Base-by-base conservation (phyloP, 2,113 vertebrate genomes). In the Heteronetta atricapilla region DNA sequence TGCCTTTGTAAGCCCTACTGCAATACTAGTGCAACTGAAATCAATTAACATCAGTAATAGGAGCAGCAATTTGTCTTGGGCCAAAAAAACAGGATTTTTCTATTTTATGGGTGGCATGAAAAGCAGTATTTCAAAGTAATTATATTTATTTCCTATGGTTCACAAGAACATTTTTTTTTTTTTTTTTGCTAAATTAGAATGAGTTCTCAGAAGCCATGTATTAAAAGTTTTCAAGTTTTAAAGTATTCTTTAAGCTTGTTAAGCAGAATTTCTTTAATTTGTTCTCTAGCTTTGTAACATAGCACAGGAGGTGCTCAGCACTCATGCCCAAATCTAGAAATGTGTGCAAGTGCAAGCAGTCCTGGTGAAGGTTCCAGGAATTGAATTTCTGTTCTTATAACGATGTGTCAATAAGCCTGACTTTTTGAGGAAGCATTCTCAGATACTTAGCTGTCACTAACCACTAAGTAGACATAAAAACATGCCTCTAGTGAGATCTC, bases 171-270 rank as follows among this genome's bases (percentile, higher is more conserved):
- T 21, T 7, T n/a, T 68, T 68, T 84, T 93, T 89, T 21, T 7
- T n/a, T 68, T 68, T 84, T 93, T 89, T 89, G 31, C 13, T 91
- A 50, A 74, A n/a, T 38, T 42, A 53, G 60, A 85, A n/a, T 26
- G 23, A 68, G 11, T 64, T 34, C 25, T 69, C 77, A 40, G 8
- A 86, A 68, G 28, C 72, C 0, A 77, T 86, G 78, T 58, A 42
- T 82, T 84, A 64, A 14, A 28, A 4, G 1, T 36, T 29, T 52
- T 84, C 11, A 29, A 29, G 72, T 83, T 82, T n/a, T 31, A 50
- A 86, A 80, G n/a, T 42, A 8, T 25, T 63, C 46, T 58, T 69
- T 52, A 84, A 15, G 6, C 34, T n/a, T 70, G 6, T 25, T 38
- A 58, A 40, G 10, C 1, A 1, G 46, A 62, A 82, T 56, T 74